phyloP scores from a whole-genome alignment of 2,113 vertebrate genomes.

The Dolichotis patagonum region DNA sequence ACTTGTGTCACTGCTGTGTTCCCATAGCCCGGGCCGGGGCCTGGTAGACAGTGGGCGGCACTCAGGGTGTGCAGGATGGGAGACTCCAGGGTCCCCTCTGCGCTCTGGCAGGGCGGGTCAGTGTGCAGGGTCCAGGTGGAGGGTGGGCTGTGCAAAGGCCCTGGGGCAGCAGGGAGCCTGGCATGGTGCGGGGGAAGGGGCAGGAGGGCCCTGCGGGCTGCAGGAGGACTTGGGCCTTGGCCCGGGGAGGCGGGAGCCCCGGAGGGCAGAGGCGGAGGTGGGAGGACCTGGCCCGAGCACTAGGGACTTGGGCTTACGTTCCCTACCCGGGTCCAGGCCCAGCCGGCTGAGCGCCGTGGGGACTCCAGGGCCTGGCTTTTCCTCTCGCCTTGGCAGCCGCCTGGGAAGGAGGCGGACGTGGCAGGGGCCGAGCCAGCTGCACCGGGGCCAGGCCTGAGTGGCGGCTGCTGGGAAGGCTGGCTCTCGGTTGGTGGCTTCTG shows the following conservation, averaged over 20 bases:
- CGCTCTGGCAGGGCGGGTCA: neutral
- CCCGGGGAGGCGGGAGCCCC: neutral
- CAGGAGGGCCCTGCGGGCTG: neutral
- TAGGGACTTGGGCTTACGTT: accelerated
- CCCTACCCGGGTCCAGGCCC: neutral
- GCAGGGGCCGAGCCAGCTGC: conserved; percentile 24
- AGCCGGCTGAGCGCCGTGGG: neutral
- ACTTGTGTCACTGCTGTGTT: no score
- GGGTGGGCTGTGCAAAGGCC: no score
- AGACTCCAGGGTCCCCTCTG: no score
- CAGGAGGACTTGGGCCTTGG: neutral
- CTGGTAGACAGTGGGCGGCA: neutral
- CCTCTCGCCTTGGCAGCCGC: neutral
- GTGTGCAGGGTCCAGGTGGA: neutral
- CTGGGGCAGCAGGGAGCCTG: no score
- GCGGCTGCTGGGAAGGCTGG: neutral
- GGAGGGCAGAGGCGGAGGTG: neutral
- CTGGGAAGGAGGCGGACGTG: neutral
- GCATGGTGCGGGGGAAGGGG: neutral
- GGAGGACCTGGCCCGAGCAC: neutral
- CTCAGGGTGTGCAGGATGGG: accelerated
- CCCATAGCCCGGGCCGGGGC: neutral
- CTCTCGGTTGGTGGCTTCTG: no score
- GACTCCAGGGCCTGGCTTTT: conserved; percentile 72
- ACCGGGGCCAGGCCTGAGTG: neutral